phyloP scores from a whole-genome alignment of 37 sponge, comb jelly and placozoan species.

The Chondrilla cf. caribensis region DNA sequence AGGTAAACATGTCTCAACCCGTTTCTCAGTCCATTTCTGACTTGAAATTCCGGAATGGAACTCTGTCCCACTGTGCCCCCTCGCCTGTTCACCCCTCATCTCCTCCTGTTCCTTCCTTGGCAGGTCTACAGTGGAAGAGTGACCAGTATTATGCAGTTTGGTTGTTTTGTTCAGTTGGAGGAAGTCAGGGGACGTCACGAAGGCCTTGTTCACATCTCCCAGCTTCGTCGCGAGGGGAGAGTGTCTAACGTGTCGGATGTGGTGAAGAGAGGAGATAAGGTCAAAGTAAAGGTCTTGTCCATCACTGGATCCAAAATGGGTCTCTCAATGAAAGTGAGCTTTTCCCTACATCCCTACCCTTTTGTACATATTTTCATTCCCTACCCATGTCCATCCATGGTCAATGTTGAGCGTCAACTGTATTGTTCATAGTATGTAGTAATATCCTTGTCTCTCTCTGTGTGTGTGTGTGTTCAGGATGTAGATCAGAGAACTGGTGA shows the following conservation, averaged over 20 bases:
- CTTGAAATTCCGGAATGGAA: too few species aligned
- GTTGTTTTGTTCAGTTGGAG: conserved; percentile 96
- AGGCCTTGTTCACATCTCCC: conserved; percentile 95
- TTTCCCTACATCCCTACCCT: neutral
- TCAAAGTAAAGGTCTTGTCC: conserved; percentile 89
- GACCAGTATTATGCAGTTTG: conserved; percentile 94
- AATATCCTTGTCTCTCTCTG: too few species aligned
- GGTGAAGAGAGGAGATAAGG: conserved; percentile 82
- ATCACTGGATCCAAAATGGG: conserved; percentile 87
- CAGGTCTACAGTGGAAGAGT: conserved; percentile 92
- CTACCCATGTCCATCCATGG: too few species aligned
- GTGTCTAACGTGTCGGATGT: conserved; percentile 83
- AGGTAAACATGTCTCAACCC: too few species aligned
- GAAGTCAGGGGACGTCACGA: conserved; percentile 78
- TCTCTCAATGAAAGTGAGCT: conserved; percentile 84
- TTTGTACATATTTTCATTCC: too few species aligned
- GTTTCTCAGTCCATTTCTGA: too few species aligned
- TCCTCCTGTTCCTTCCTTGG: too few species aligned
- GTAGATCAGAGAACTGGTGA: conserved; percentile 89
- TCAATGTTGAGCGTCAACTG: too few species aligned
- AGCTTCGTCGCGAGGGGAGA: conserved; percentile 72
- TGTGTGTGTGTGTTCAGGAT: conserved; percentile 43
- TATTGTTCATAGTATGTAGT: too few species aligned
- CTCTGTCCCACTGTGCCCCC: too few species aligned
- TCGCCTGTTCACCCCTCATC: too few species aligned